A percentile compares a stretch with the other conserved stretches of the same genome.
Conservation (phyloP, 2,113 vertebrate genomes). For the Apaloderma vittatum region DNA sequence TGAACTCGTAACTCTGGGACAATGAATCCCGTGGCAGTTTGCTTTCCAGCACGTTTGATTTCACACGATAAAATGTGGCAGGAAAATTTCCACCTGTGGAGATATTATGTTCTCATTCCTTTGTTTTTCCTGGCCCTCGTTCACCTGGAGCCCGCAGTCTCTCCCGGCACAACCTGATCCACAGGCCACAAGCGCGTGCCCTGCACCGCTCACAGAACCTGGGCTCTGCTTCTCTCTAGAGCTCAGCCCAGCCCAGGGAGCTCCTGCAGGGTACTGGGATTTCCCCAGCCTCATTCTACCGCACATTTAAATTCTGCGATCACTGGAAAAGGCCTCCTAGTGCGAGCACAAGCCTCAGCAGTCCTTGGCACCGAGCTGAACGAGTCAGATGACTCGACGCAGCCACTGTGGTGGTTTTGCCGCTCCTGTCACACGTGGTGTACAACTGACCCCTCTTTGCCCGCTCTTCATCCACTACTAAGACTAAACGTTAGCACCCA, state of each 20-base stretch:
- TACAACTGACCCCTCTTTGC: background rate
- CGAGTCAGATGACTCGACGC: background rate
- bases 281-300: background rate
- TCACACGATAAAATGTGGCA: conserved; percentile 34
- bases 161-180: background rate
- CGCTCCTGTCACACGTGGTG: background rate
- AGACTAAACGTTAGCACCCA: background rate
- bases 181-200: background rate
- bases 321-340: background rate
- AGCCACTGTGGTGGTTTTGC: background rate
- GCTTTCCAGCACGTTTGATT: background rate
- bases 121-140: conserved; percentile 46
- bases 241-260: background rate
- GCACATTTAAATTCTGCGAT: background rate
- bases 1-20: background rate
- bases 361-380: background rate
- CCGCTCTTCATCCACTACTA: background rate
- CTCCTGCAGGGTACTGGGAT: background rate
- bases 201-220: accelerated
- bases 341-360: background rate
- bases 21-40: background rate
- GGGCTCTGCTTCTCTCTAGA: background rate
- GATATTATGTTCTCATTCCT: conserved; percentile 50
- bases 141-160: background rate
- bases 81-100: conserved; percentile 62